Percentiles rank a stretch among this genome's conserved stretches.
These are phyloP conservation scores for Megatriorchis doriae DNA, from an alignment of 2,113 vertebrate species.

Conservation along the genomic window DNA sequence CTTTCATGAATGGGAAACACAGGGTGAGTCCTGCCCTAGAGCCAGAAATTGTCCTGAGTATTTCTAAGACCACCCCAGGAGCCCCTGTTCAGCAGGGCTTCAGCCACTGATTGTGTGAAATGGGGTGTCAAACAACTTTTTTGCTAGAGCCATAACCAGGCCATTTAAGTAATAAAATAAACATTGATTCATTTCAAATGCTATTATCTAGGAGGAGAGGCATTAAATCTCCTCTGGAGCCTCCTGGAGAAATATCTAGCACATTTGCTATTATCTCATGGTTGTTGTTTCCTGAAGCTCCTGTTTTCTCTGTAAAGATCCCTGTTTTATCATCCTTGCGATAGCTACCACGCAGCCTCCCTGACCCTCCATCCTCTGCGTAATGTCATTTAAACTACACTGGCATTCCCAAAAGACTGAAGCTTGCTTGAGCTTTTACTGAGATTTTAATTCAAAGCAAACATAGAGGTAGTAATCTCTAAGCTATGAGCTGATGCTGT, in stretches of 20 bases:
- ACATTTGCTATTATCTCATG: neutral
- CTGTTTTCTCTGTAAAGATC: neutral
- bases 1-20: neutral
- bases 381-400: neutral
- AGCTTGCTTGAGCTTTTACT: neutral
- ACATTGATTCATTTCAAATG: neutral
- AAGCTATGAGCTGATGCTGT: neutral
- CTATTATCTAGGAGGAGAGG: neutral
- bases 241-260: neutral
- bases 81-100: neutral
- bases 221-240: neutral
- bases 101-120: neutral
- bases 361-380: neutral
- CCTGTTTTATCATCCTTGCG: neutral
- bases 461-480: constrained; percentile 29
- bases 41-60: neutral
- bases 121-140: neutral
- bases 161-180: neutral
- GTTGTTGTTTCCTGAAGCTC: neutral
- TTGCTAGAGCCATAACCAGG: neutral
- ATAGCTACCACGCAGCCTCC: neutral
- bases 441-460: constrained; percentile 52
- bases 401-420: constrained; percentile 15
- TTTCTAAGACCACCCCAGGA: neutral
- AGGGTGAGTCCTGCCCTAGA: neutral